These are phyloP conservation scores for Stramonita haemastoma DNA, from an alignment of 2,888 invertebrate species.

Conservation along the genomic window DNA sequence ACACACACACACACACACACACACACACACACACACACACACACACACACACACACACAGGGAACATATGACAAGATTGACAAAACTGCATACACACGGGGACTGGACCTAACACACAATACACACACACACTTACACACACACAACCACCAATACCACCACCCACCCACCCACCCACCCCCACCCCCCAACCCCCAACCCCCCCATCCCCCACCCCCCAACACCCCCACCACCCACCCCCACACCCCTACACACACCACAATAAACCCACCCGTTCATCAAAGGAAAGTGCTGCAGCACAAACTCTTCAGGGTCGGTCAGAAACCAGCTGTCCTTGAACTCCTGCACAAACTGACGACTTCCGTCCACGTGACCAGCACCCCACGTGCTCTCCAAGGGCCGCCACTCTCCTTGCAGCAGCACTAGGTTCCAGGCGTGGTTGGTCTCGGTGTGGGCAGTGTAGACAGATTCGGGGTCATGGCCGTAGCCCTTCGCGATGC, in stretches of 20 bases:
- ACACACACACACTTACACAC: too few species aligned
- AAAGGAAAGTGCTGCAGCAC: conserved; percentile 22
- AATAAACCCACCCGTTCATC: not conserved
- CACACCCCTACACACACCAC: not conserved
- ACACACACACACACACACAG: not conserved
- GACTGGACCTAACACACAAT: too few species aligned
- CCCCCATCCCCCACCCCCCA: too few species aligned
- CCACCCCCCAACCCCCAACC: not conserved
- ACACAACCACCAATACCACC: too few species aligned
- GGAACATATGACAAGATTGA: too few species aligned
- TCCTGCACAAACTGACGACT: not conserved
- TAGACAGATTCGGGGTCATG: not conserved
- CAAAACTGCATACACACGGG: too few species aligned
- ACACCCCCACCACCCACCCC: not conserved
- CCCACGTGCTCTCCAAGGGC: conserved; percentile 32
- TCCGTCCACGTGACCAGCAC: not conserved
- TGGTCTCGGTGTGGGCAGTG: not conserved
- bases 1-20: too few species aligned
- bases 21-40: conserved; percentile 1
- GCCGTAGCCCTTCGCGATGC: not conserved
- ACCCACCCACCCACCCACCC: not conserved
- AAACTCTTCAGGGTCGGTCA: conserved; percentile 31
- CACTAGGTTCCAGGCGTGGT: conserved; percentile 35
- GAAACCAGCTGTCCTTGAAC: conserved; percentile 18
- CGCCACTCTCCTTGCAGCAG: conserved; percentile 35